phyloP scores from a whole-genome alignment of 2,888 invertebrate genomes.

The Athrips mouffetella region DNA sequence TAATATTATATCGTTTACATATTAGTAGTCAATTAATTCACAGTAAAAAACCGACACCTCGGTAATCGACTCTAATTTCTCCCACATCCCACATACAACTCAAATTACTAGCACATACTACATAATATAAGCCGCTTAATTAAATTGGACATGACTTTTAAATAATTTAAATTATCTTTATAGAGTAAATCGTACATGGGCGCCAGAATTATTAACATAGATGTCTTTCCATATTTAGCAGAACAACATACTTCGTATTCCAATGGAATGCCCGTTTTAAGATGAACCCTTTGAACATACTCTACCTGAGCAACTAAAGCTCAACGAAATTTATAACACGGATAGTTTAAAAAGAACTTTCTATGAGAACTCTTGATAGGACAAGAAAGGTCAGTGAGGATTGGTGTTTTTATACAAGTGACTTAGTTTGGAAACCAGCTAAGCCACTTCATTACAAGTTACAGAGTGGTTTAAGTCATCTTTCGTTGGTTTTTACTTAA shows the following conservation, averaged over 20 bases:
- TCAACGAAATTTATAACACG: neutral
- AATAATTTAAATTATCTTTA: constrained; percentile 28
- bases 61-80: constrained; percentile 6
- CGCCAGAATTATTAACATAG: constrained; percentile 32
- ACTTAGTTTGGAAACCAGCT: constrained; percentile 15
- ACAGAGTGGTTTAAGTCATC: no score
- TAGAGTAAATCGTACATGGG: constrained; percentile 33
- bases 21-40: neutral
- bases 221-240: constrained; percentile 29
- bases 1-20: no score
- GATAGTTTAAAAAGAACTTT: no score
- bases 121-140: constrained; percentile 31
- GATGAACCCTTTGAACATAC: neutral
- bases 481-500: no score
- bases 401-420: constrained; percentile 2
- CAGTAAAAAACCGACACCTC: neutral
- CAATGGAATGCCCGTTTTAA: constrained; percentile 10
- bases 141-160: constrained; percentile 39
- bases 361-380: no score
- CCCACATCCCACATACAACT: constrained; percentile 31
- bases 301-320: no score
- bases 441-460: no score
- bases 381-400: no score
- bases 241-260: constrained; percentile 17
- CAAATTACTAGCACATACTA: constrained; percentile 26